These are phyloP conservation scores for Sternarchorhynchus goeldii DNA, from an alignment of 2,797 vertebrate genomes.

Conservation along the genomic window DNA sequence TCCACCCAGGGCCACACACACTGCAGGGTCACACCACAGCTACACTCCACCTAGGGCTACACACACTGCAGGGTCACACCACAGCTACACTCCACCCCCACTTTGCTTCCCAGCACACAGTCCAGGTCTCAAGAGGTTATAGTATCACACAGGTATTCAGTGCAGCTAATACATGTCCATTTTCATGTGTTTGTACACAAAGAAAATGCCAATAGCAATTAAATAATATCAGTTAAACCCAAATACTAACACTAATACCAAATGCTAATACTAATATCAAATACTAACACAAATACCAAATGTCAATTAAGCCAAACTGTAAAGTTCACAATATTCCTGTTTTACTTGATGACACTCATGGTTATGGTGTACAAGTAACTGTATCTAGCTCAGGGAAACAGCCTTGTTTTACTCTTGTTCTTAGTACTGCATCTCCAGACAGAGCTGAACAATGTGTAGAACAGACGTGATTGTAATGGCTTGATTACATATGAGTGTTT, in stretches of 20 bases:
- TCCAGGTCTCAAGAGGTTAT: slow-evolving; percentile 14
- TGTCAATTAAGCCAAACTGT: neutral
- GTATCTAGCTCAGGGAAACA: neutral
- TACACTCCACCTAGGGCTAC: too few relatives aligned
- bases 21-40: too few relatives aligned
- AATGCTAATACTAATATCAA: too few relatives aligned
- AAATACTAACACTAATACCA: too few relatives aligned
- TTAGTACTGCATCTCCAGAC: slow-evolving; percentile 26
- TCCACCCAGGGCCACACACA: too few relatives aligned
- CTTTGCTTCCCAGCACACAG: too few relatives aligned
- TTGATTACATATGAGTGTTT: slow-evolving; percentile 57
- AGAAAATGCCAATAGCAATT: neutral
- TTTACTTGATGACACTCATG: neutral
- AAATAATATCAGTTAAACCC: too few relatives aligned
- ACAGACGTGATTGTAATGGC: slow-evolving; percentile 54
- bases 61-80: too few relatives aligned
- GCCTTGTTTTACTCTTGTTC: slow-evolving; percentile 27
- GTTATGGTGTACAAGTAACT: neutral
- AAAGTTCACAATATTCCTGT: neutral
- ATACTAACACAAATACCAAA: neutral
- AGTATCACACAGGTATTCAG: slow-evolving; percentile 1
- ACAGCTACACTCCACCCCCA: too few relatives aligned
- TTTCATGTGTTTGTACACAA: too few relatives aligned
- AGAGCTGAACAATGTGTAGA: slow-evolving; percentile 39
- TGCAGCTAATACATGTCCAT: slow-evolving; percentile 8